Evolutionary conservation across 1,140 invertebrate species (phyloP).

Genomic region (Helicoverpa armigera): DNA sequence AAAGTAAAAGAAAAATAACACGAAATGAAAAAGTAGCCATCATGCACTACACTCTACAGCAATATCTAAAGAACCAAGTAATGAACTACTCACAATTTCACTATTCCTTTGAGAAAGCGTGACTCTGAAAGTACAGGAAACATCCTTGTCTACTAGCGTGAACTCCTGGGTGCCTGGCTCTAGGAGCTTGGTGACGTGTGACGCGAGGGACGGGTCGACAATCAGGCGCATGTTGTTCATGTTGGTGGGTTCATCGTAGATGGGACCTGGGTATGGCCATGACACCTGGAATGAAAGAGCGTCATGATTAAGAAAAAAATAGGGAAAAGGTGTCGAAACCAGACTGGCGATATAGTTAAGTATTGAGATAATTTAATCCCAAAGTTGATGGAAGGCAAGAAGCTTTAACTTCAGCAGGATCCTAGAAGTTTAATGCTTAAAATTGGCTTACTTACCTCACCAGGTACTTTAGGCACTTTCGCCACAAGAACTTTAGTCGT

Average conservation of each 20-base stretch:
- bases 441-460: constrained; percentile 63
- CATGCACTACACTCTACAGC: neutral
- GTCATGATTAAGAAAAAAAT: neutral
- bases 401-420: too few relatives aligned
- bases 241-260: constrained; percentile 68
- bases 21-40: too few relatives aligned
- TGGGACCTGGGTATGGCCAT: constrained; percentile 68
- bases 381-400: too few relatives aligned
- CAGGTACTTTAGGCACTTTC: constrained; percentile 82
- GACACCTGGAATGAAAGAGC: constrained; percentile 55
- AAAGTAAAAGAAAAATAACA: neutral
- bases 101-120: constrained; percentile 58
- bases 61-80: neutral
- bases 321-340: too few relatives aligned
- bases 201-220: constrained; percentile 68
- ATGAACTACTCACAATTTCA: constrained; percentile 59
- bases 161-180: constrained; percentile 72
- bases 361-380: too few relatives aligned
- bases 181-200: constrained; percentile 66
- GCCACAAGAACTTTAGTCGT: constrained; percentile 84
- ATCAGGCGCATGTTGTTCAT: constrained; percentile 68
- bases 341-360: too few relatives aligned
- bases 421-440: neutral
- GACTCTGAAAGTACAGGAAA: constrained; percentile 73
- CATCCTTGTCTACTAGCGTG: constrained; percentile 67